phyloP scores from a whole-genome alignment of 2,797 vertebrate genomes.

The Acanthis flammea region DNA sequence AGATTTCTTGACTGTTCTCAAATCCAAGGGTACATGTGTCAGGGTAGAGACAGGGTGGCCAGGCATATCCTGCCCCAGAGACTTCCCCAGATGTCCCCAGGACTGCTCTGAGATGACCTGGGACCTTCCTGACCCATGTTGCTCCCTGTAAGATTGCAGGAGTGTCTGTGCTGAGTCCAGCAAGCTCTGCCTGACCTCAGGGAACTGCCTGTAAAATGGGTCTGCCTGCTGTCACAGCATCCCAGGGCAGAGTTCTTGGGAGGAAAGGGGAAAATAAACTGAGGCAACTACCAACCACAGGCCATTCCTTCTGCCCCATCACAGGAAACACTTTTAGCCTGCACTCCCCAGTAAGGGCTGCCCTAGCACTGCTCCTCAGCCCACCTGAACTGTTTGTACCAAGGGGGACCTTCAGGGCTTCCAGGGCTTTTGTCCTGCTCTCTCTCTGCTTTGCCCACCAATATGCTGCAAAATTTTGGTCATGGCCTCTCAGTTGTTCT shows the following conservation, averaged over 20 bases:
- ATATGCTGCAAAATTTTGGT: background rate
- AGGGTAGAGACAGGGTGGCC: background rate
- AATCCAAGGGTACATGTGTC: background rate
- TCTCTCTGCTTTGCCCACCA: background rate
- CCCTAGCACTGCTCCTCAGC: background rate
- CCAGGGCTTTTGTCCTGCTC: background rate
- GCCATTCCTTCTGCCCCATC: background rate
- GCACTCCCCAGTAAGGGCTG: background rate
- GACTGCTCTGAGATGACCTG: background rate
- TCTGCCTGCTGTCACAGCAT: background rate
- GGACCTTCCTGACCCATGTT: rapidly evolving
- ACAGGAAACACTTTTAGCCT: background rate
- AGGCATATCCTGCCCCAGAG: background rate
- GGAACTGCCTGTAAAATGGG: rapidly evolving
- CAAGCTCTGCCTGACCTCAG: background rate
- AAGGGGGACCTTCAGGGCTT: background rate
- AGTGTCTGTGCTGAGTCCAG: background rate
- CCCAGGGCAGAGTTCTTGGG: background rate
- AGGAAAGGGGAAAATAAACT: background rate
- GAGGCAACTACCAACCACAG: background rate
- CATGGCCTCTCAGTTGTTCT: background rate
- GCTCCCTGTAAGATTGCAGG: background rate
- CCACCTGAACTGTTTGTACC: background rate
- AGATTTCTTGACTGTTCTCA: background rate
- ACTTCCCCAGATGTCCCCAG: background rate